These are phyloP conservation scores for Campopleginae sp. DNA, from an alignment of 2,888 invertebrate genomes.

Conservation along the genomic window DNA sequence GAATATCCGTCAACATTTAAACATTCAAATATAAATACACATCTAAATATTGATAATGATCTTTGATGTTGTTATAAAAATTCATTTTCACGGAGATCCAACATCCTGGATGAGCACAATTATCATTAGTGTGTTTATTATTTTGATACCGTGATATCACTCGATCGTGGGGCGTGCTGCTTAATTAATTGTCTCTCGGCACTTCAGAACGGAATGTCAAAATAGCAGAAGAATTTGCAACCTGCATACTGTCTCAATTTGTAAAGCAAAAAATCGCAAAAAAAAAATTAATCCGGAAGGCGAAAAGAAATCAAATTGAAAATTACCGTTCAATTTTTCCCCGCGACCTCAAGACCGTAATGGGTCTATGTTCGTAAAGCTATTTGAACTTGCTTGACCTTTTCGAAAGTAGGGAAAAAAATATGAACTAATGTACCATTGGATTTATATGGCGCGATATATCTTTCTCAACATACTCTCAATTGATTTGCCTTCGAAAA, in stretches of 20 bases:
- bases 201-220: neutral
- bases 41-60: neutral
- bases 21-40: neutral
- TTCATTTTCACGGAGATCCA: slow-evolving; percentile 13
- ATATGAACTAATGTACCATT: neutral
- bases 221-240: neutral
- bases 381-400: neutral
- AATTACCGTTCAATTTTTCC: neutral
- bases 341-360: neutral
- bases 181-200: neutral
- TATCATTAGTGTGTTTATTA: neutral
- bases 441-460: neutral
- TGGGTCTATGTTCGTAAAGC: neutral
- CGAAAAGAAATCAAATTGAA: neutral
- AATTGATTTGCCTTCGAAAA: neutral
- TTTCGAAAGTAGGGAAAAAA: neutral
- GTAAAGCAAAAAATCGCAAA: neutral
- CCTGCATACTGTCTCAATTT: neutral
- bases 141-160: neutral
- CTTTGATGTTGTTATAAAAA: neutral
- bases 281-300: neutral
- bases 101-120: slow-evolving; percentile 25
- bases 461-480: neutral
- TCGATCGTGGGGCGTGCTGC: neutral
- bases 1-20: slow-evolving; percentile 23